These are phyloP conservation scores for Monodelphis domestica DNA, from an alignment of 2,797 vertebrate species.

Conservation along the genomic window DNA sequence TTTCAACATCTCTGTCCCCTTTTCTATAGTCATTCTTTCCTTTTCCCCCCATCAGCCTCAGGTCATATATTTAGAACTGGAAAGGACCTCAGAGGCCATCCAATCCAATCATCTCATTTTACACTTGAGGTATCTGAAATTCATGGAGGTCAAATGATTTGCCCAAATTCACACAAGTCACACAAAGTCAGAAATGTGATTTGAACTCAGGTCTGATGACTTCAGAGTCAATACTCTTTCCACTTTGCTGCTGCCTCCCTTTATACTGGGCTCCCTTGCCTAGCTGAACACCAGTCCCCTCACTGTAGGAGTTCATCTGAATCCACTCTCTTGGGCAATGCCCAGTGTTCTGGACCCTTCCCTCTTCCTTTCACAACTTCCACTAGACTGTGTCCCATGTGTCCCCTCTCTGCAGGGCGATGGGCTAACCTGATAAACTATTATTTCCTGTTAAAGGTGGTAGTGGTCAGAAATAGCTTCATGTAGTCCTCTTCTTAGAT, in stretches of 20 bases:
- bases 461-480: not conserved
- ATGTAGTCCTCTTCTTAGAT: not conserved
- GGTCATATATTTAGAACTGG: not conserved
- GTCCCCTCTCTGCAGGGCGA: not conserved
- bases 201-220: not conserved
- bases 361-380: not conserved
- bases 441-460: not conserved
- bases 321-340: not conserved
- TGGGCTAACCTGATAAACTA: not conserved
- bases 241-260: not conserved
- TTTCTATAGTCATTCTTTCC: not conserved
- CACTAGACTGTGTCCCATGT: not conserved
- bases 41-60: not conserved
- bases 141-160: not conserved
- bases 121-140: not conserved
- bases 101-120: not conserved
- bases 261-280: not conserved
- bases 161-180: not conserved
- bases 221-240: not conserved
- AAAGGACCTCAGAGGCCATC: not conserved
- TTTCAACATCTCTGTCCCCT: not conserved
- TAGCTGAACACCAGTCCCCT: not conserved
- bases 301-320: not conserved
- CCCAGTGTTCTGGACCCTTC: not conserved
- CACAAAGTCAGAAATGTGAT: not conserved